Base-by-base conservation (phyloP, 2,888 invertebrate species). In the Holacanthella duospinosa region DNA sequence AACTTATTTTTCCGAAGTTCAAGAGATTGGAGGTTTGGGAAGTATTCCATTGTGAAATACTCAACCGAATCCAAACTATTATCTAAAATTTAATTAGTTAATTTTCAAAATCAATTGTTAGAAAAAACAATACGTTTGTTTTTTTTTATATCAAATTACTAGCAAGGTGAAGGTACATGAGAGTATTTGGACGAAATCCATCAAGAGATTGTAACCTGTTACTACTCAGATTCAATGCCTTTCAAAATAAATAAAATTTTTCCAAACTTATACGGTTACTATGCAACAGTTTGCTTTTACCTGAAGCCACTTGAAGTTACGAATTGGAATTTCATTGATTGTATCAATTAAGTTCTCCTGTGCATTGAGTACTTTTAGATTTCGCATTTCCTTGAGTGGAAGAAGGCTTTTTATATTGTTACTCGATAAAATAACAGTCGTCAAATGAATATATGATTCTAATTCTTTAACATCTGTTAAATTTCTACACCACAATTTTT, bases 1-100 rank as follows among this genome's bases (percentile, higher is more conserved):
- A 67, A 12, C 28, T 61, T 62, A 28, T 67, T 67, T 25, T 61
- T 66, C 29, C 64, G 60, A 2, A 67, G 62, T 44, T 67, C 67
- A n/a, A 67, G 28, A 2, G 64, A 61, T 9, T 48, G 64, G n/a
- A 67, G 65, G 61, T 63, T 63, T 16, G 67, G 66, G 48, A 36
- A 66, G 36, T 60, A 55, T 6, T 60, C 63, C 1, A 56, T 56
- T 1, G 62, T 64, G 2, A 67, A 57, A 25, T 61, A 60, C 16
- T 61, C 57, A 0, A 67, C 48, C 25, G 63, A 61, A 43, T 63
- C 60, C 6, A 67, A 21, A 26, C 60, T 44, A 36, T 67, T 67
- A 55, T 59, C 67, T 67, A 59, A 44, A 43, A 29, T 24, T 2
- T 36, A 6, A 36, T 36, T 36, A 29, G 19, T 19, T 2, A 24